Conservation (phyloP, 2,888 invertebrate genomes). For the Patella depressa region DNA sequence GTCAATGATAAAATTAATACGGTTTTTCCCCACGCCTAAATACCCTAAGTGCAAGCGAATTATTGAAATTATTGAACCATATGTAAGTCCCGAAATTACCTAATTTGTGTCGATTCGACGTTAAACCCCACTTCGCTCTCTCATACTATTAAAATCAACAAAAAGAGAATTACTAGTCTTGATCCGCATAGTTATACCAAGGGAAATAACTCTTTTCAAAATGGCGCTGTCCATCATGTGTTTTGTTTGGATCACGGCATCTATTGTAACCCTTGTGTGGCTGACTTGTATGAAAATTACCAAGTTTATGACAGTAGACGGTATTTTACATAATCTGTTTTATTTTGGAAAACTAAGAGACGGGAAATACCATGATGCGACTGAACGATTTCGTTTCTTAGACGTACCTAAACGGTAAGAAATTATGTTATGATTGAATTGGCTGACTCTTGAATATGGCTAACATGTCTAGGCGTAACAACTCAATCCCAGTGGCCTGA, state of each 20-base stretch:
- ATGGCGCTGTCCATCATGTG: conserved; percentile 22
- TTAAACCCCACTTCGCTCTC: too few relatives aligned
- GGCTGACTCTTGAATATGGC: not conserved
- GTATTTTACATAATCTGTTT: conserved; percentile 36
- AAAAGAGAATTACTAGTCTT: too few relatives aligned
- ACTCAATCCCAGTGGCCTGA: not conserved
- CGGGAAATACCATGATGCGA: too few relatives aligned
- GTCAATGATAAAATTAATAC: too few relatives aligned
- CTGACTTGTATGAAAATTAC: conserved; percentile 14
- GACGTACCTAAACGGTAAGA: conserved; percentile 46
- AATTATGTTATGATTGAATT: not conserved
- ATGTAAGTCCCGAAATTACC: too few relatives aligned
- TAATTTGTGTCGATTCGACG: too few relatives aligned
- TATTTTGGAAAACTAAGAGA: conserved; percentile 42
- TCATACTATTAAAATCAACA: too few relatives aligned
- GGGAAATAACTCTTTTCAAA: not conserved
- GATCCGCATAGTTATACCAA: too few relatives aligned
- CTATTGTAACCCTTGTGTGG: conserved; percentile 11
- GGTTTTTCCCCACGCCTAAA: too few relatives aligned
- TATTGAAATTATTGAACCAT: too few relatives aligned
- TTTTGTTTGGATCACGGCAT: conserved; percentile 14
- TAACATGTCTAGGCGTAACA: not conserved
- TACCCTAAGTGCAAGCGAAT: too few relatives aligned
- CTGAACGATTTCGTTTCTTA: conserved; percentile 14
- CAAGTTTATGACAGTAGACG: not conserved